phyloP scores from a whole-genome alignment of 2,113 vertebrate species.

The Panthera leo region DNA sequence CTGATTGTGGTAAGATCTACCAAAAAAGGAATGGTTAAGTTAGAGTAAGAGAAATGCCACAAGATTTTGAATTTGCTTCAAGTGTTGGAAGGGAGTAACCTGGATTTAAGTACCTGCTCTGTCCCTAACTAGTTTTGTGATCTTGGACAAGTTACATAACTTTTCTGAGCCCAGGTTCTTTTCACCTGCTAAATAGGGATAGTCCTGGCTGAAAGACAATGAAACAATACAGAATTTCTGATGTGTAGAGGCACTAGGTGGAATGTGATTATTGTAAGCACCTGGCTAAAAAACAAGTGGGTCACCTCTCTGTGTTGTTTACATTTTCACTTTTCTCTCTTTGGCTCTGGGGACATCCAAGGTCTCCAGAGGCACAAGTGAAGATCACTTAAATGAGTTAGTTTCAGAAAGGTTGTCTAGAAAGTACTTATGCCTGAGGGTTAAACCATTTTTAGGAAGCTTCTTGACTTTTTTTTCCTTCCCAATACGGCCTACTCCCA shows the following conservation, averaged over 20 bases:
- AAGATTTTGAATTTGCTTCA: not conserved
- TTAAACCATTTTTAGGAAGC: constrained; percentile 27
- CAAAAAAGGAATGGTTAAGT: not conserved
- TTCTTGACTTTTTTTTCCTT: not conserved
- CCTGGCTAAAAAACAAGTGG: constrained; percentile 26
- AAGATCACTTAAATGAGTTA: constrained; percentile 47
- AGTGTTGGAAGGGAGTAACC: not conserved
- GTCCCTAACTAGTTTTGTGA: constrained; percentile 41
- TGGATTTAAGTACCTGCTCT: constrained; percentile 32
- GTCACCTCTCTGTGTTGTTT: constrained; percentile 58
- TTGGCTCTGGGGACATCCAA: constrained; percentile 53
- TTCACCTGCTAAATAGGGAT: not conserved
- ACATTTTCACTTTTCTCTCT: constrained; percentile 53
- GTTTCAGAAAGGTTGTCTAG: constrained; percentile 49
- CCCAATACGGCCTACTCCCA: not conserved
- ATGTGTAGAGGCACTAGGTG: not conserved
- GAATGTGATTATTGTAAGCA: not conserved
- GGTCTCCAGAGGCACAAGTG: constrained; percentile 40
- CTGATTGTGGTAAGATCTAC: not conserved
- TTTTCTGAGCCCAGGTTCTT: constrained; percentile 12
- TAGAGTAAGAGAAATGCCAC: not conserved
- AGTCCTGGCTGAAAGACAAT: constrained; percentile 41
- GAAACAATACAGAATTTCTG: constrained; percentile 11
- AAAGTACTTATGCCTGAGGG: constrained; percentile 52
- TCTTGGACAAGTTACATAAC: constrained; percentile 17